phyloP scores from a whole-genome alignment of 2,113 vertebrate species.

The Hucho hucho region DNA sequence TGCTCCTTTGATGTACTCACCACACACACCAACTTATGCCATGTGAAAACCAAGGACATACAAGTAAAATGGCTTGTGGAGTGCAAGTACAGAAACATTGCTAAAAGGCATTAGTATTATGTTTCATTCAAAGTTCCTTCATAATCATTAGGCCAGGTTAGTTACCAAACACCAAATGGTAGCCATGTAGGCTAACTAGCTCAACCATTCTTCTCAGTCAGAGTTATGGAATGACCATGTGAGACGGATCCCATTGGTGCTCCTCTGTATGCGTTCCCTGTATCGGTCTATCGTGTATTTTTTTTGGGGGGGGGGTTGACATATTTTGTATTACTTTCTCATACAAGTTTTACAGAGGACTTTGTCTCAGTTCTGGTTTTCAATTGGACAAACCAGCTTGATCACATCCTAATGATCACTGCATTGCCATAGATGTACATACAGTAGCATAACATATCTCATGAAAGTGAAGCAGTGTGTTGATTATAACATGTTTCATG shows the following conservation, averaged over 20 bases:
- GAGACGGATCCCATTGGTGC: no score
- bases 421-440: constrained; percentile 58
- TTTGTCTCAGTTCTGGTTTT: not conserved
- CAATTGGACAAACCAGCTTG: constrained; percentile 51
- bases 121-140: no score
- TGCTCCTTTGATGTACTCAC: not conserved
- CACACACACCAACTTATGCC: not conserved
- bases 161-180: no score
- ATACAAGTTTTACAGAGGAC: not conserved
- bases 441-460: constrained; percentile 50
- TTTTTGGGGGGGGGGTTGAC: not conserved
- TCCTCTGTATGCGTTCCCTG: not conserved
- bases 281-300: not conserved
- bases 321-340: not conserved
- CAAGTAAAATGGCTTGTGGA: not conserved
- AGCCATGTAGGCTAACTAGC: no score
- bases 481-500: constrained; percentile 32
- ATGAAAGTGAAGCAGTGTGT: constrained; percentile 38
- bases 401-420: constrained; percentile 30
- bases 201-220: no score
- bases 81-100: no score
- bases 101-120: not conserved
- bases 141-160: no score
- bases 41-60: not conserved
- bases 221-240: no score